Base-by-base conservation (phyloP, 2,888 invertebrate species). In the Drosophila monieri region DNA sequence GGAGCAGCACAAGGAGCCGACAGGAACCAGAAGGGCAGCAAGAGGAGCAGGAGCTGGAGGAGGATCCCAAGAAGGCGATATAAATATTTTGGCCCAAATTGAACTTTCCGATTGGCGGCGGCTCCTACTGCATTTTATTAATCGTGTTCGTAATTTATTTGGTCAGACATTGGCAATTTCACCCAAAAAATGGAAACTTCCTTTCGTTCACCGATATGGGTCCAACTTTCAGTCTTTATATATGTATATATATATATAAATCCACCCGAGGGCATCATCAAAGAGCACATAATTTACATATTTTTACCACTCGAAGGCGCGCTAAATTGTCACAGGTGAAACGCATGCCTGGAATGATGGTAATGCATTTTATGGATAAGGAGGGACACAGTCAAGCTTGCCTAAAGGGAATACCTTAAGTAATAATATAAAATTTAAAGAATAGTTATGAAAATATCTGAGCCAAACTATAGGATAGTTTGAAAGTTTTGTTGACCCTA, bases 61-160 rank as follows among this genome's bases (percentile, higher is more conserved):
- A 49, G 73, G 74, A 72, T 55, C 78, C 32, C 44, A 12, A 47
- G 47, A 25, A 46, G 74, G 74, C 80, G 86, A 80, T 86, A 80
- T 80, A 80, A 80, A 80, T 80, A 86, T 80, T 80, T 86, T 80
- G 80, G 73, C 86, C 84, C 77, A 84, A 84, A 88, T 84, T 84
- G 85, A 84, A 87, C 78, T 74, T 56, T 62, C 49, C 47, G 43
- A 21, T 61, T 56, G 47, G 66, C 69, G 55, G 60, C 73, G 30
- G 71, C 74, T 64, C 46, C 62, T 76, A 59, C 66, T 69, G 73
- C 73, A 67, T 80, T 88, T 88, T 88, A 85, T 88, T 88, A 85
- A 85, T 88, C 88, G 86, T 78, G 78, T 78, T 80, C 80, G 86
- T 88, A 88, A 85, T 85, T 85, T 88, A 85, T 86, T 88, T 88